phyloP scores from a whole-genome alignment of 2,888 invertebrate species.

The Panzeria rudis region DNA sequence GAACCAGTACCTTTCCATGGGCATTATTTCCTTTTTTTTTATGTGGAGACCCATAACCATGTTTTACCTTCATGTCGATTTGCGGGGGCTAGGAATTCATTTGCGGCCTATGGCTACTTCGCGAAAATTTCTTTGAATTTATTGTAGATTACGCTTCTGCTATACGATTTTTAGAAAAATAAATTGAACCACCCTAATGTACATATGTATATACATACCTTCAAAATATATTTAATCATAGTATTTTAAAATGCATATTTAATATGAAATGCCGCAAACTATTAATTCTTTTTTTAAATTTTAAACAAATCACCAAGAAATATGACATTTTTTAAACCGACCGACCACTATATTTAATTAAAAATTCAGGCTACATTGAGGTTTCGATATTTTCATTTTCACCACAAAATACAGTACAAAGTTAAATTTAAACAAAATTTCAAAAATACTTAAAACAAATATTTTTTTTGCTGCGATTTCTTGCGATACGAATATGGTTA shows the following conservation, averaged over 20 bases:
- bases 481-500: conserved; percentile 39
- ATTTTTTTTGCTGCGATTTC: background rate
- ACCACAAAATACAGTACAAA: conserved; percentile 21
- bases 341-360: conserved; percentile 36
- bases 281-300: conserved; percentile 17
- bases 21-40: too few species aligned
- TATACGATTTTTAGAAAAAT: too few species aligned
- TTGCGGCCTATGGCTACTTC: too few species aligned
- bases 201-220: background rate
- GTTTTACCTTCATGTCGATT: too few species aligned
- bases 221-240: background rate
- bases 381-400: conserved; percentile 47
- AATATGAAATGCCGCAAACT: conserved; percentile 48
- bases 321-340: conserved; percentile 11
- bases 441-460: conserved; percentile 11
- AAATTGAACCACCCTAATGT: too few species aligned
- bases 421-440: conserved; percentile 21
- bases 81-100: too few species aligned
- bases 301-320: conserved; percentile 1
- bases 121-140: too few species aligned
- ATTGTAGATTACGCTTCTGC: too few species aligned
- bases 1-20: too few species aligned
- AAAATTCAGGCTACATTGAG: conserved; percentile 39
- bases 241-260: background rate
- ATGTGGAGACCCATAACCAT: too few species aligned